phyloP scores from a whole-genome alignment of 2,113 vertebrate species.

The cat (Felis catus) region F.catus_Fca126_mat1.0 CM031420.1:44785501-44786000 shows the following conservation, averaged over 20 bases:
- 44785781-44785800: not conserved
- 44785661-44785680: too few relatives aligned
- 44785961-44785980: not conserved
- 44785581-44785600: too few relatives aligned
- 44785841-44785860: not conserved
- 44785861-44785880: not conserved
- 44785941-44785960: not conserved
- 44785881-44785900: not conserved
- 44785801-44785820: not conserved
- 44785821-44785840: not conserved
- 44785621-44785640: too few relatives aligned
- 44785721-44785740: too few relatives aligned
- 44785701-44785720: too few relatives aligned
- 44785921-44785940: not conserved
- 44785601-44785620: too few relatives aligned
- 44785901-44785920: not conserved
- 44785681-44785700: too few relatives aligned
- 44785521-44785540: not conserved
- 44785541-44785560: not conserved
- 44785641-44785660: too few relatives aligned
- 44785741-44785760: too few relatives aligned
- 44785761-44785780: not conserved
- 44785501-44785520: not conserved
- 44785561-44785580: too few relatives aligned
- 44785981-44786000: not conserved